Evolutionary conservation across 1,140 invertebrate species (phyloP).

Genomic region (Antheraea pernyi): DNA sequence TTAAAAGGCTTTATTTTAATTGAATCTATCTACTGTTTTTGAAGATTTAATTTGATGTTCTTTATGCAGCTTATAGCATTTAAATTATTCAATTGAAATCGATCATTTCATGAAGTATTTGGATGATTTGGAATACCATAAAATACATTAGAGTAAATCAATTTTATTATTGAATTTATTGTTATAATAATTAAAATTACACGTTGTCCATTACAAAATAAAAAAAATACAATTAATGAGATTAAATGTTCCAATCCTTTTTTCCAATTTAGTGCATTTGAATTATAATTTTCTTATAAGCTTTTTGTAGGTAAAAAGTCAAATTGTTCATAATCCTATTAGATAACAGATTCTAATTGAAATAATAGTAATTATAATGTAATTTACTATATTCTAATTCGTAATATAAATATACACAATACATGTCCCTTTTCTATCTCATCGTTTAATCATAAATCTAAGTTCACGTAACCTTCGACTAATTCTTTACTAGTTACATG

Average conservation of each 20-base stretch:
- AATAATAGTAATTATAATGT: too few relatives aligned
- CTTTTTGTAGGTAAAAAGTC: too few relatives aligned
- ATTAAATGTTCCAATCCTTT: too few relatives aligned
- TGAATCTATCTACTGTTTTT: constrained; percentile 61
- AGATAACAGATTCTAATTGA: neutral
- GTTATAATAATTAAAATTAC: too few relatives aligned
- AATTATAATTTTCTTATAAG: too few relatives aligned
- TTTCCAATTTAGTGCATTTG: too few relatives aligned
- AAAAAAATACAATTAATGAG: too few relatives aligned
- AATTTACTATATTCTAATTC: neutral
- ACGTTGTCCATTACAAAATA: too few relatives aligned
- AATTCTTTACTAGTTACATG: constrained; percentile 18
- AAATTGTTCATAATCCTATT: neutral
- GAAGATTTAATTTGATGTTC: constrained; percentile 35
- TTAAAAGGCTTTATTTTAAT: constrained; percentile 66
- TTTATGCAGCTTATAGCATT: neutral
- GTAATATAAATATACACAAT: neutral
- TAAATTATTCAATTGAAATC: neutral
- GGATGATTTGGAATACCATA: too few relatives aligned
- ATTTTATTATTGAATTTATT: too few relatives aligned
- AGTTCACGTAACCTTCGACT: constrained; percentile 19
- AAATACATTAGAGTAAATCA: too few relatives aligned
- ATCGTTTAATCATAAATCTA: constrained; percentile 32
- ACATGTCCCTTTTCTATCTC: neutral
- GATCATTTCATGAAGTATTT: too few relatives aligned